A percentile compares a stretch with the other conserved stretches of the same genome.
These are phyloP conservation scores for Unio pictorum DNA, from an alignment of 2,888 invertebrate genomes.

Conservation along the genomic window DNA sequence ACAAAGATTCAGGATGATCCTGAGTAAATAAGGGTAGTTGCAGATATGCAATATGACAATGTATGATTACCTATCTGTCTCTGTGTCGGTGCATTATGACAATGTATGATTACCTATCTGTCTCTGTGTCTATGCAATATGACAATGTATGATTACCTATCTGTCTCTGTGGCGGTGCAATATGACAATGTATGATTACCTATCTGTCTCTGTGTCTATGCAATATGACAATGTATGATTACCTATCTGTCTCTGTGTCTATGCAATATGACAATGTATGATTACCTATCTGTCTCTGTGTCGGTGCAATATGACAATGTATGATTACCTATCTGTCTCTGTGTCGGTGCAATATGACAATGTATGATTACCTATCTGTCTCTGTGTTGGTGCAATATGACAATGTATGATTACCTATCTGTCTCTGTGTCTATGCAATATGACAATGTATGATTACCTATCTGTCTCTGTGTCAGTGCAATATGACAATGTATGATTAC, in stretches of 20 bases:
- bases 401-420: not conserved
- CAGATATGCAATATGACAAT: no score
- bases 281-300: constrained; percentile 14
- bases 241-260: constrained; percentile 21
- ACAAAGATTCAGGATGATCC: no score
- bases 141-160: no score
- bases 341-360: constrained; percentile 15
- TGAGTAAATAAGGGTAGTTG: no score
- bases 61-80: constrained; percentile 20
- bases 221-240: no score
- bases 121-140: constrained; percentile 17
- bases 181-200: no score
- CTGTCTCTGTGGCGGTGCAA: constrained; percentile 27
- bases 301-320: constrained; percentile 11
- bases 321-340: constrained; percentile 9
- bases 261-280: no score
- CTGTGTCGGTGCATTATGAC: constrained; percentile 20
- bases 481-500: no score
- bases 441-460: no score
- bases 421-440: constrained; percentile 24
- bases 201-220: constrained; percentile 21
- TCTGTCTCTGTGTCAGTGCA: constrained; percentile 27
- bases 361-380: not conserved
- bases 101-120: not conserved
- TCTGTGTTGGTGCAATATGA: constrained; percentile 23